phyloP scores from a whole-genome alignment of 2,888 invertebrate genomes.

The Amphimallon solstitiale region DNA sequence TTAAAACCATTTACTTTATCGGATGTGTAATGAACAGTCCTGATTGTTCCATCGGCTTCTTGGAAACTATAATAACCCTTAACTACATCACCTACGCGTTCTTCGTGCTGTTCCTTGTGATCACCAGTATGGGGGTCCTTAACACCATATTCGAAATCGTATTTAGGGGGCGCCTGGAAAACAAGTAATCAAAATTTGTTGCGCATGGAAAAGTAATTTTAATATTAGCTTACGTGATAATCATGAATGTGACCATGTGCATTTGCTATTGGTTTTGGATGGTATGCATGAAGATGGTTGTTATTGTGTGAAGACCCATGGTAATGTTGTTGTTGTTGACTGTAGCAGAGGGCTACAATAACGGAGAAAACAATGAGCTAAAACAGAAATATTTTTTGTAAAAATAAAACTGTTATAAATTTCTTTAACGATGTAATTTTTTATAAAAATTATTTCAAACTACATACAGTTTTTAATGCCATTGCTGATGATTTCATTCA shows the following conservation, averaged over 20 bases:
- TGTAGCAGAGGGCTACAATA: not conserved
- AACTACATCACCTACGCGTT: constrained; percentile 57
- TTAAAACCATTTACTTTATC: constrained; percentile 55
- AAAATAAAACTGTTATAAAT: no score
- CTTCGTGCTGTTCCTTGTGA: constrained; percentile 58
- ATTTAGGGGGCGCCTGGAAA: constrained; percentile 44
- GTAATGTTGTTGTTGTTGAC: not conserved
- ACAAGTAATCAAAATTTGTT: not conserved
- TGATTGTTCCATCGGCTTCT: constrained; percentile 59
- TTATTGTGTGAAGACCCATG: constrained; percentile 11
- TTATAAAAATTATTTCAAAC: no score
- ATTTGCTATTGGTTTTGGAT: not conserved
- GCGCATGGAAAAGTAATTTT: not conserved
- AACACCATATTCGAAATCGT: constrained; percentile 59
- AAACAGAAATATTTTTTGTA: not conserved
- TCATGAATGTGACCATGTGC: not conserved
- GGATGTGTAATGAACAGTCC: constrained; percentile 58
- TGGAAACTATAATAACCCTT: constrained; percentile 58
- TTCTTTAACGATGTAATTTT: no score
- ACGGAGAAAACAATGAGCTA: not conserved
- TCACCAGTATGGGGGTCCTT: constrained; percentile 59
- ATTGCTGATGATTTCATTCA: no score
- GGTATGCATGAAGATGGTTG: not conserved
- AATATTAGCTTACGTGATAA: not conserved
- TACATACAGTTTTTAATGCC: no score